Percentiles rank a stretch among this genome's conserved stretches.
These are phyloP conservation scores for Alosa alosa DNA, from an alignment of 2,113 vertebrate species.

Conservation along the genomic window DNA sequence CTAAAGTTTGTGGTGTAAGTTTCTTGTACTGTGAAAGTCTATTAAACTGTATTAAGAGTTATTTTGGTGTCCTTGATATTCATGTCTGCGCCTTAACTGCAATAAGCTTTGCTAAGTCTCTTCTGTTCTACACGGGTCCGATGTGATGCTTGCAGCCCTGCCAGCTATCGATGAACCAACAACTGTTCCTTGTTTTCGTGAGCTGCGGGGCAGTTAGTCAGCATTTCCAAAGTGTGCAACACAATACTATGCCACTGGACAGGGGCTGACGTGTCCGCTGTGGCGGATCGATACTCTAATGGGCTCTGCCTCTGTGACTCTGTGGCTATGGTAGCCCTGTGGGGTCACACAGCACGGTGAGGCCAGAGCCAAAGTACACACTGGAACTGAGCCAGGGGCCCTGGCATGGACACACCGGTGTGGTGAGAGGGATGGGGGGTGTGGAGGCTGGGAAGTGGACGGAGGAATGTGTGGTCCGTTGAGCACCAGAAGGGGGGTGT, in stretches of 20 bases:
- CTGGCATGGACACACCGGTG: neutral
- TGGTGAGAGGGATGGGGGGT: neutral
- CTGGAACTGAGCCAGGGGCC: neutral
- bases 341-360: neutral
- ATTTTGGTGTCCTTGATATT: neutral
- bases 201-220: neutral
- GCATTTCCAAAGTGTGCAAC: neutral
- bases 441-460: neutral
- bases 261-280: neutral
- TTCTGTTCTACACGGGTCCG: neutral
- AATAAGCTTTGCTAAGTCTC: neutral
- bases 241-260: neutral
- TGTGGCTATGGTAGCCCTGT: neutral
- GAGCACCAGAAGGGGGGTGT: neutral
- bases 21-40: neutral
- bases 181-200: neutral
- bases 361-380: neutral
- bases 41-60: neutral
- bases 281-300: neutral
- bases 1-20: neutral
- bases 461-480: neutral
- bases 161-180: neutral
- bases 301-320: neutral
- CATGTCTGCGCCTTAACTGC: neutral
- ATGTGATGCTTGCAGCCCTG: neutral